These are phyloP conservation scores for Dallia pectoralis DNA, from an alignment of 2,797 vertebrate species.

Conservation along the genomic window DNA sequence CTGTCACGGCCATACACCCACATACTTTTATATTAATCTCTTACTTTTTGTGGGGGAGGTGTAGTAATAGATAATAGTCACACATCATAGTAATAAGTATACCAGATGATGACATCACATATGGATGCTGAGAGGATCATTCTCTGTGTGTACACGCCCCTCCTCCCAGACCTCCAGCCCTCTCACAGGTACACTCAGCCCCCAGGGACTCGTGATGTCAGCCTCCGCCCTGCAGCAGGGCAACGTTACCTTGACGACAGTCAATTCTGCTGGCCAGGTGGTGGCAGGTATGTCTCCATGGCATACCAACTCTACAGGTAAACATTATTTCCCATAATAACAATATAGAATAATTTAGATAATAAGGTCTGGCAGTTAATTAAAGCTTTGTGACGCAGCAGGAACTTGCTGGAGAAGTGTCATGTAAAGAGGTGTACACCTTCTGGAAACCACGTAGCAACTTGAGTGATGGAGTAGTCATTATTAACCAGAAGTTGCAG, in stretches of 20 bases:
- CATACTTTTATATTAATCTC: too few relatives aligned
- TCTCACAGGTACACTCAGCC: constrained; percentile 78
- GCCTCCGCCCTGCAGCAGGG: constrained; percentile 84
- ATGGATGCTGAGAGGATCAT: background rate
- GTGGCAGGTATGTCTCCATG: constrained; percentile 72
- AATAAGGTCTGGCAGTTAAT: too few relatives aligned
- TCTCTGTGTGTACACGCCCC: constrained; percentile 7
- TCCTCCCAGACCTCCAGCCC: constrained; percentile 32
- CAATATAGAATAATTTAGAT: too few relatives aligned
- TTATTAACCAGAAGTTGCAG: too few relatives aligned
- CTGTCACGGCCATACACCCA: constrained; percentile 16
- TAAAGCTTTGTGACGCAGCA: too few relatives aligned
- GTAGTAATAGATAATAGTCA: too few relatives aligned
- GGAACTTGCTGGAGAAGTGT: too few relatives aligned
- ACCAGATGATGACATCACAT: background rate
- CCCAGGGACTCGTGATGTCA: constrained; percentile 83
- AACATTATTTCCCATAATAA: too few relatives aligned
- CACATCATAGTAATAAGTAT: background rate
- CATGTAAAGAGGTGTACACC: too few relatives aligned
- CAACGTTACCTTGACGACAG: constrained; percentile 83
- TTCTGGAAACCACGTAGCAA: too few relatives aligned
- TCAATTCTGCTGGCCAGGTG: constrained; percentile 62
- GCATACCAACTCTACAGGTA: constrained; percentile 4
- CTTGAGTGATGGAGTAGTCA: too few relatives aligned
- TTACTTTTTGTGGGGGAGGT: too few relatives aligned